These are phyloP conservation scores for Sorex maritimensis DNA, from an alignment of 2,797 vertebrate genomes.

Conservation along the genomic window DNA sequence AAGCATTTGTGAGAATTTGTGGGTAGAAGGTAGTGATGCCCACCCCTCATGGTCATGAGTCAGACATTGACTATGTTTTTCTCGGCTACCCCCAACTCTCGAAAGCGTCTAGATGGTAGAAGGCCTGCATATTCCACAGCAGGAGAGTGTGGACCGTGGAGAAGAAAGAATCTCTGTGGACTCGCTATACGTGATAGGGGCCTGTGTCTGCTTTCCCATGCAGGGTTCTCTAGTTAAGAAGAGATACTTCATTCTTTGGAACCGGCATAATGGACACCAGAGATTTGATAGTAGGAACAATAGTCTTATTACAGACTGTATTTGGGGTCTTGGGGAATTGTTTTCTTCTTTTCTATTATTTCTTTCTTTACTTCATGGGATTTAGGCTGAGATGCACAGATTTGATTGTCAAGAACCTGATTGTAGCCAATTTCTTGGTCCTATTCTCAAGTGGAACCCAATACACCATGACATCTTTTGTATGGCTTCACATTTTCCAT, in stretches of 20 bases:
- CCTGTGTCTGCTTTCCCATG: background rate
- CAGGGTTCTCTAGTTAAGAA: background rate
- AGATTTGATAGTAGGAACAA: background rate
- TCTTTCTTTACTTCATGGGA: background rate
- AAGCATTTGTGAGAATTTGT: too few species aligned
- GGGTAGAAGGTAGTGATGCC: too few species aligned
- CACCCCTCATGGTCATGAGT: too few species aligned
- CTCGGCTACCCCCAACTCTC: too few species aligned
- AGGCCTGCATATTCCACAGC: background rate
- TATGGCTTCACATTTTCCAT: too few species aligned
- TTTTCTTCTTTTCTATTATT: background rate
- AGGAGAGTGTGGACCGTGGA: background rate
- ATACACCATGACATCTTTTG: background rate
- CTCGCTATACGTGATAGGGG: background rate
- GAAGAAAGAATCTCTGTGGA: background rate
- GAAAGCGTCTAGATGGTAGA: too few species aligned
- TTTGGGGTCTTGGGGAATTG: background rate
- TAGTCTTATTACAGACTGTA: background rate
- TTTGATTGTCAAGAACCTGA: background rate
- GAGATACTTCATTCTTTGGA: background rate
- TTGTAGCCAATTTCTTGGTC: background rate
- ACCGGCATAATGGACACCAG: background rate
- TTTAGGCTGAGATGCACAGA: background rate
- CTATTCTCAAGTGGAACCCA: background rate
- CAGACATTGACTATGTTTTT: too few species aligned